A percentile compares a stretch with the other conserved stretches of the same genome.
Conservation (phyloP, 1,140 invertebrate species). For the Rhopalosiphum padi region DNA sequence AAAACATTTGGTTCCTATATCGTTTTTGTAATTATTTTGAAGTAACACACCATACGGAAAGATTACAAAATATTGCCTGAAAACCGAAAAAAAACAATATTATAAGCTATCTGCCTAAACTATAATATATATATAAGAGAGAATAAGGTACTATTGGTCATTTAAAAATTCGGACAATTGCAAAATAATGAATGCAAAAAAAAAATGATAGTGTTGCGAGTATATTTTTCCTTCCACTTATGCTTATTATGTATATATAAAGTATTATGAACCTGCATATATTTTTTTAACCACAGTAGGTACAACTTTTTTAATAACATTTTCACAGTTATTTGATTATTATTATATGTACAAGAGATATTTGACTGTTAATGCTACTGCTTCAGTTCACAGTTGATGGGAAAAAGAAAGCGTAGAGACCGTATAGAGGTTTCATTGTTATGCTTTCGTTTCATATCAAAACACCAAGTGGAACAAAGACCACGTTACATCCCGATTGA, state of each 20-base stretch:
- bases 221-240: background rate
- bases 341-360: background rate
- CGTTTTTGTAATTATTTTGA: background rate
- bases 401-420: slow-evolving; percentile 56
- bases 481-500: slow-evolving; percentile 13
- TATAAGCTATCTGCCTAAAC: background rate
- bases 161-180: background rate
- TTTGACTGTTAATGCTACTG: slow-evolving; percentile 1
- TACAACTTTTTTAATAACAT: background rate
- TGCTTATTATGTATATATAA: background rate
- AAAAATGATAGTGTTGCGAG: background rate
- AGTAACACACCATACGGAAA: background rate
- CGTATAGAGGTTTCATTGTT: slow-evolving; percentile 52
- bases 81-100: background rate
- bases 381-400: slow-evolving; percentile 12
- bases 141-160: background rate
- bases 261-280: background rate
- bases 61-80: background rate
- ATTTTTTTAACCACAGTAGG: background rate
- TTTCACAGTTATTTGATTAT: slow-evolving; percentile 45
- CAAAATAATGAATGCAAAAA: background rate
- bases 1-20: background rate
- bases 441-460: slow-evolving; percentile 56
- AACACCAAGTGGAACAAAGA: slow-evolving; percentile 56
- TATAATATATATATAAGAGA: background rate